Base-by-base conservation (phyloP, 2,888 invertebrate genomes). In the Pherbina coryleti region DNA sequence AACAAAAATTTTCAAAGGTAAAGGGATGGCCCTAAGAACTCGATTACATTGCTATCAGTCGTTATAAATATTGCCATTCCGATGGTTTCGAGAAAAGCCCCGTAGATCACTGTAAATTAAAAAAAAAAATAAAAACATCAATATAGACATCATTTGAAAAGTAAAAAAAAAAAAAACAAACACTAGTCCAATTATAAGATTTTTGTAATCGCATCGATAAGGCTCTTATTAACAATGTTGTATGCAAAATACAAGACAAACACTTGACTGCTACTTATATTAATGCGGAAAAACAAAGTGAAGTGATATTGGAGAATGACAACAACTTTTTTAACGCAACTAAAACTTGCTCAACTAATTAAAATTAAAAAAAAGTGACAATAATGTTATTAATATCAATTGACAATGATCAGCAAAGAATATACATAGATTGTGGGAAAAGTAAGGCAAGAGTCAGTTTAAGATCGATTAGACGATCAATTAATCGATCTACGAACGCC, bases 271-370 rank as follows among this genome's bases (percentile, higher is more conserved):
- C 67, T 19, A 19, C 28, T 25, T 67, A 73, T 79, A 80, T 83
- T 84, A 83, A 80, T 80, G 83, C 80, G 77, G 79, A 79, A 76
- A 84, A 84, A 80, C 75, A 76, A 82, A 77, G 78, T 74, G 53
- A 37, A 73, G 55, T 55, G 57, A 31, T 28, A 4, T 72, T 49
- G 53, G n/a, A 53, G 8, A 17, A 19, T 19, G 53, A 53, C 17
- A 53, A 53, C 53, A 17, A 53, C 53, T 53, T 1, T 7, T 4
- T 5, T n/a, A 53, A 7, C 53, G n/a, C n/a, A n/a, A n/a, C 31
- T 31, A 31, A 4, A 31, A 31, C 8, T 3, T 4, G 53, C 53
- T 7, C 8, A n/a, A n/a, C 5, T 53, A n/a, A n/a, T 53, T 53
- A n/a, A 7, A 4, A 31, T 4, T 4, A 31, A 51, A 51, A 51